phyloP scores from a whole-genome alignment of 2,888 invertebrate genomes.

The Nasonovia ribisnigri region DNA sequence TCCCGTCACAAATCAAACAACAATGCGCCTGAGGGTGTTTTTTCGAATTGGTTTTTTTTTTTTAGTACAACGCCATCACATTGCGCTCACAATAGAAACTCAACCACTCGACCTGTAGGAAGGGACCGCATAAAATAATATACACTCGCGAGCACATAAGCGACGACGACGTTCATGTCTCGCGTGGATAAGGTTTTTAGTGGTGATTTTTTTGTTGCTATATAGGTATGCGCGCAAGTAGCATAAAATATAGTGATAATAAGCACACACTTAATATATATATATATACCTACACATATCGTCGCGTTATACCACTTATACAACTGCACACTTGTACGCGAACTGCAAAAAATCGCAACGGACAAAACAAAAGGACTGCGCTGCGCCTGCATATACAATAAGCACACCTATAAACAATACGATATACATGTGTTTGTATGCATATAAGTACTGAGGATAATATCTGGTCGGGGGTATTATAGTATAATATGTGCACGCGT shows the following conservation, averaged over 20 bases:
- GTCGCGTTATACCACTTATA: not conserved
- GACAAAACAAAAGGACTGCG: slow-evolving; percentile 9
- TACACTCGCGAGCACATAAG: not conserved
- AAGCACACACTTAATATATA: too few species aligned
- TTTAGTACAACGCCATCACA: not conserved
- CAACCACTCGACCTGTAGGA: not conserved
- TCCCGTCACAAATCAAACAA: slow-evolving; percentile 62
- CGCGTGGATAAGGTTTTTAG: not conserved
- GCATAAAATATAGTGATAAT: not conserved
- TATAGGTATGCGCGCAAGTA: not conserved
- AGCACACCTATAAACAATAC: not conserved
- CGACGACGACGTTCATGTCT: not conserved
- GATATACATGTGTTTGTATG: not conserved
- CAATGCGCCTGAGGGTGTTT: slow-evolving; percentile 9
- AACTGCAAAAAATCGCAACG: not conserved
- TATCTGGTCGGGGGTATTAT: not conserved
- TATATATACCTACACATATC: not conserved
- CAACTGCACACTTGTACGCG: not conserved
- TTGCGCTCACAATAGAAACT: not conserved
- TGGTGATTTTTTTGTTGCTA: not conserved
- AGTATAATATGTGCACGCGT: not conserved
- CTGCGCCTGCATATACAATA: not conserved
- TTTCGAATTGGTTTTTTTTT: slow-evolving; percentile 15
- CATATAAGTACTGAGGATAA: not conserved
- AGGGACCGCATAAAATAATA: not conserved